Conservation (phyloP, 2,888 invertebrate species). For the Trichopria drosophilae region DNA sequence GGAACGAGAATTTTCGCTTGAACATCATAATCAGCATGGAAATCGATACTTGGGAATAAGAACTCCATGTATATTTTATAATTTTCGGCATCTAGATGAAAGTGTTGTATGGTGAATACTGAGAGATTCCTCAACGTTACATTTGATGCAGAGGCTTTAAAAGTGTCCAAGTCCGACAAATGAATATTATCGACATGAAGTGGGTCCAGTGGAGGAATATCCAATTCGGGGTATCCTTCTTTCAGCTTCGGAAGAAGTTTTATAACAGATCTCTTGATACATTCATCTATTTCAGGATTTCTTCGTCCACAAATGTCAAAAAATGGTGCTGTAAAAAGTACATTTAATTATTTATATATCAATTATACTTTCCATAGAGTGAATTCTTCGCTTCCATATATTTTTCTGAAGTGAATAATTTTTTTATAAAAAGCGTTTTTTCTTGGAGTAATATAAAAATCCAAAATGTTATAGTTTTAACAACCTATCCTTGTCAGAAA, state of each 20-base stretch:
- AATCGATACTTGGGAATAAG: conserved; percentile 29
- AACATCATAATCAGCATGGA: conserved; percentile 46
- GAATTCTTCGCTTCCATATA: too few relatives aligned
- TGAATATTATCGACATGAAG: conserved; percentile 40
- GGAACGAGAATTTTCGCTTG: conserved; percentile 46
- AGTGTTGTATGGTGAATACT: conserved; percentile 27
- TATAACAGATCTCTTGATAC: conserved; percentile 42
- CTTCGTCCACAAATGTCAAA: conserved; percentile 47
- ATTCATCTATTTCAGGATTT: conserved; percentile 46
- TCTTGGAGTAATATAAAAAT: too few relatives aligned
- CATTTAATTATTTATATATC: not conserved
- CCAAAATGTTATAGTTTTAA: too few relatives aligned
- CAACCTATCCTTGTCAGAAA: too few relatives aligned
- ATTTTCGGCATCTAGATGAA: conserved; percentile 40
- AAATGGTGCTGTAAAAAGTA: conserved; percentile 46
- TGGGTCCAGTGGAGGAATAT: conserved; percentile 47
- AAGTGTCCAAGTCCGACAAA: conserved; percentile 40
- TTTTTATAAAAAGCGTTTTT: too few relatives aligned
- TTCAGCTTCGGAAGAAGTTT: conserved; percentile 34
- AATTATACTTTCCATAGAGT: too few relatives aligned
- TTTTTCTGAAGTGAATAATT: too few relatives aligned
- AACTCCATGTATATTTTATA: conserved; percentile 32
- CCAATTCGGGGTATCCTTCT: conserved; percentile 49
- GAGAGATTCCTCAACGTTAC: conserved; percentile 43
- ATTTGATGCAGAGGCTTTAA: conserved; percentile 42